These are phyloP conservation scores for Alouatta caraya DNA, from an alignment of 2,797 vertebrate species.

Conservation along the genomic window DNA sequence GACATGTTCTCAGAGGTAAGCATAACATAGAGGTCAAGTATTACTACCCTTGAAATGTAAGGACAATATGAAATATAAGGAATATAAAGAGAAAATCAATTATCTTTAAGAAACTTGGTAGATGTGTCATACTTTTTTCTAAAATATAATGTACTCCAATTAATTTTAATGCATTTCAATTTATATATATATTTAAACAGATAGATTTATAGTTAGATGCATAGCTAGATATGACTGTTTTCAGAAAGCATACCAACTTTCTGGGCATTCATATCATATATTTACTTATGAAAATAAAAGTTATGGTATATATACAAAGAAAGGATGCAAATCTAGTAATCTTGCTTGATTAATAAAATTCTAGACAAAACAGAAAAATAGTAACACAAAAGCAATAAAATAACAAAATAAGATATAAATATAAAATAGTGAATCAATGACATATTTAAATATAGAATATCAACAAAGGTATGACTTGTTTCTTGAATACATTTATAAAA, in stretches of 20 bases:
- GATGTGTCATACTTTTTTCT: background rate
- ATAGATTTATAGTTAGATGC: background rate
- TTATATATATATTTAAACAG: background rate
- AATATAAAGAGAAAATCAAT: background rate
- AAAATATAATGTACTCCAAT: background rate
- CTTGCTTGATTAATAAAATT: background rate
- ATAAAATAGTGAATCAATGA: background rate
- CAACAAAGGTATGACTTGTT: background rate
- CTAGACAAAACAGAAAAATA: background rate
- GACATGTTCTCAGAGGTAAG: background rate
- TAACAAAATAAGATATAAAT: background rate
- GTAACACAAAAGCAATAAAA: background rate
- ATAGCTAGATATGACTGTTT: background rate
- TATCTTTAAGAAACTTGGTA: background rate
- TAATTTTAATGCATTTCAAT: background rate
- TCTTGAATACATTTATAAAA: background rate
- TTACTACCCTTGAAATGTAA: conserved; percentile 17
- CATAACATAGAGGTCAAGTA: background rate
- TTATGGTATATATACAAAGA: background rate
- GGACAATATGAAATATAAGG: background rate
- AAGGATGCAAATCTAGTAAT: background rate
- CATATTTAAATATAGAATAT: background rate
- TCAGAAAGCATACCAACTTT: background rate
- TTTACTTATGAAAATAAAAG: background rate
- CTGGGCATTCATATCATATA: background rate